phyloP scores from a whole-genome alignment of 2,888 invertebrate genomes.

The Caenorhabditis doughertyi region DNA sequence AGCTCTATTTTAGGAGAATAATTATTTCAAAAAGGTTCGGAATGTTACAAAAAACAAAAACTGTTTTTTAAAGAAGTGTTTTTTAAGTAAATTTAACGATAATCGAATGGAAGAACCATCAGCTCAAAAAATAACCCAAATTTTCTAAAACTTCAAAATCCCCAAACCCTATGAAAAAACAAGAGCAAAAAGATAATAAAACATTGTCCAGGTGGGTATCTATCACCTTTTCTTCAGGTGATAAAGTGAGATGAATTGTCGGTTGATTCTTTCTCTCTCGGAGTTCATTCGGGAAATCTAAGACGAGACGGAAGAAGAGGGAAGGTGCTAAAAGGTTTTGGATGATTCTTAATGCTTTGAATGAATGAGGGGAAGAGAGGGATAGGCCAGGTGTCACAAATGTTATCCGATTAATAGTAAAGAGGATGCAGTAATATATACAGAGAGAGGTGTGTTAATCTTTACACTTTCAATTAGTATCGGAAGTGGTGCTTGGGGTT shows the following conservation, averaged over 20 bases:
- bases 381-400: constrained; percentile 18
- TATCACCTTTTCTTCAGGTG: too few species aligned
- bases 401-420: constrained; percentile 19
- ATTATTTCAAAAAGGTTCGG: too few species aligned
- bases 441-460: not conserved
- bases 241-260: constrained; percentile 34
- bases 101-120: too few species aligned
- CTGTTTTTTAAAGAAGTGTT: too few species aligned
- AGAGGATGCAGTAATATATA: not conserved
- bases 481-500: not conserved
- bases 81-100: too few species aligned
- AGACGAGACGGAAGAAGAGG: constrained; percentile 7
- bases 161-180: not conserved
- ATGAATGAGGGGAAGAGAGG: constrained; percentile 1
- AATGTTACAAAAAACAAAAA: too few species aligned
- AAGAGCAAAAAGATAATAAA: not conserved
- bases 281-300: too few species aligned
- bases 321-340: constrained; percentile 30
- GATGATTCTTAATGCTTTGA: constrained; percentile 3
- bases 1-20: too few species aligned
- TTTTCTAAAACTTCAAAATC: too few species aligned
- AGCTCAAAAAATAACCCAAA: too few species aligned
- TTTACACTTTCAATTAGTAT: constrained; percentile 2
- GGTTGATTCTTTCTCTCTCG: too few species aligned
- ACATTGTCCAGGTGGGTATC: not conserved